Conservation (phyloP, 2,113 vertebrate species). For the Thunnus maccoyii region DNA sequence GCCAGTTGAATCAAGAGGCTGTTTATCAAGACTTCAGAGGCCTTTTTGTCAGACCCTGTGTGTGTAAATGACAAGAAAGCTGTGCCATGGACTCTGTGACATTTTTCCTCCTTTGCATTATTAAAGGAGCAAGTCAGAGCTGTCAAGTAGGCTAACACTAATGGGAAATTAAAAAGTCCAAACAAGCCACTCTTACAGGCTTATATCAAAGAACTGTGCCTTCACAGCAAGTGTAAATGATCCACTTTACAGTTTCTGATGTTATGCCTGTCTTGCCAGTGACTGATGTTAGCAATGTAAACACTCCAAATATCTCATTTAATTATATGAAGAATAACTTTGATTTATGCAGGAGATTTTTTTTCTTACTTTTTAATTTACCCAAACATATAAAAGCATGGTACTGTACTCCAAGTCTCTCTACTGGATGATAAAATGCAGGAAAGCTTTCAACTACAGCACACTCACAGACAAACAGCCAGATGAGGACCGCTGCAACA, state of each 20-base stretch:
- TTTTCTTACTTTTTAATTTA: constrained; percentile 1
- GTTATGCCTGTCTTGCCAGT: constrained; percentile 31
- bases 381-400: constrained; percentile 8
- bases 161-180: constrained; percentile 73
- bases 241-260: constrained; percentile 48
- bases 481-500: constrained; percentile 79
- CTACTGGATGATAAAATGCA: background rate
- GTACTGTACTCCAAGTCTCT: background rate
- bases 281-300: constrained; percentile 33
- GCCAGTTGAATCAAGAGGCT: constrained; percentile 56
- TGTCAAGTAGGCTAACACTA: constrained; percentile 65
- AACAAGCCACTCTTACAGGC: constrained; percentile 59
- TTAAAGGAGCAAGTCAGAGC: constrained; percentile 60
- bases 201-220: constrained; percentile 59
- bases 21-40: constrained; percentile 71
- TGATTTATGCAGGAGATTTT: constrained; percentile 16
- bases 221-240: constrained; percentile 60
- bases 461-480: constrained; percentile 82
- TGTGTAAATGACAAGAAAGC: constrained; percentile 56
- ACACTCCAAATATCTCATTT: constrained; percentile 35
- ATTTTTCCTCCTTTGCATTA: constrained; percentile 60
- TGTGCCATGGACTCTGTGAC: constrained; percentile 42
- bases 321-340: constrained; percentile 22
- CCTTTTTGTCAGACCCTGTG: constrained; percentile 50
- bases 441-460: background rate